These are phyloP conservation scores for Hermaeophaga mercurialis DNA, from an alignment of 2,888 invertebrate genomes.

Conservation along the genomic window DNA sequence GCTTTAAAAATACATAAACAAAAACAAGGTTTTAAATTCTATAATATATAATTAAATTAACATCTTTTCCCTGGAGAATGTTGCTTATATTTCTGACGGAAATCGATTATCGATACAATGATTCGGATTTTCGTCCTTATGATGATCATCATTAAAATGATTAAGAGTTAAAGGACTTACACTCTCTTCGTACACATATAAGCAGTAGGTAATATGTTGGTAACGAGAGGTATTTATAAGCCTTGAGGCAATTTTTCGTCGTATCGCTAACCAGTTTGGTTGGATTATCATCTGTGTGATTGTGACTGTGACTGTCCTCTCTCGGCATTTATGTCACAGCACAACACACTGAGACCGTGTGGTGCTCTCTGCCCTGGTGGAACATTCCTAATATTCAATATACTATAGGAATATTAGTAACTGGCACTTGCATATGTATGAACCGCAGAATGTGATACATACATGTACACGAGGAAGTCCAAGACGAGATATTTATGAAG, in stretches of 20 bases:
- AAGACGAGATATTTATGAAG: neutral
- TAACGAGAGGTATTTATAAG: constrained; percentile 46
- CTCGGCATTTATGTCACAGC: constrained; percentile 64
- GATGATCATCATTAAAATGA: neutral
- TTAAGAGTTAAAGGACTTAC: constrained; percentile 47
- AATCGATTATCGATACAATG: no score
- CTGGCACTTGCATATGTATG: neutral
- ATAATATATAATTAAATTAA: no score
- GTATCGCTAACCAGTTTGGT: constrained; percentile 66
- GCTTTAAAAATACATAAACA: no score
- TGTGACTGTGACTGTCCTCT: constrained; percentile 46
- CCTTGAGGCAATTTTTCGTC: constrained; percentile 41
- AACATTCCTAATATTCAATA: neutral
- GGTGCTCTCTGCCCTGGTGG: neutral
- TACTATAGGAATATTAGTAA: neutral
- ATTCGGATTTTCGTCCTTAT: neutral
- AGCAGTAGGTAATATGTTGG: constrained; percentile 26
- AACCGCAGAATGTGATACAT: neutral
- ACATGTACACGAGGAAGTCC: neutral
- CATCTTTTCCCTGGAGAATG: no score
- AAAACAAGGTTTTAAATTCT: no score
- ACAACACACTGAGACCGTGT: constrained; percentile 47
- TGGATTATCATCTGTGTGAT: constrained; percentile 61
- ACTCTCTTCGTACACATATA: constrained; percentile 4
- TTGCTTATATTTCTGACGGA: no score